Percentiles rank a stretch among this genome's conserved stretches.
Evolutionary conservation across 2,797 vertebrate species (phyloP).

Genomic region (Anas capensis): DNA sequence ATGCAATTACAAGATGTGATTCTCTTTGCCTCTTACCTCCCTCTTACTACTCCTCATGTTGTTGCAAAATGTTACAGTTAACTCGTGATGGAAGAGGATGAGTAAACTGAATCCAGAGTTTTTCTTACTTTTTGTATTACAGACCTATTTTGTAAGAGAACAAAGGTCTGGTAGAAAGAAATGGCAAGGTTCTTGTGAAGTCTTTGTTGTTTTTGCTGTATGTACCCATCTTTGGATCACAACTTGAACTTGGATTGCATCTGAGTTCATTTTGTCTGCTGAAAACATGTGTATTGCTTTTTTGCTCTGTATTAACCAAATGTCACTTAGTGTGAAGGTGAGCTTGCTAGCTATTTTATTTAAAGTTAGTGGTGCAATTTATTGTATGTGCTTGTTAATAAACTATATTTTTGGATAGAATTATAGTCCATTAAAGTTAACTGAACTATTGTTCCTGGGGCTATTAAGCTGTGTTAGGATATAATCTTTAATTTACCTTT

Average conservation of each 20-base stretch:
- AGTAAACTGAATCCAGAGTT: slow-evolving; percentile 62
- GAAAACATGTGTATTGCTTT: slow-evolving; percentile 46
- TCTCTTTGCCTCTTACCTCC: slow-evolving; percentile 9
- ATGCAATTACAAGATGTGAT: neutral
- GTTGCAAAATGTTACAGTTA: slow-evolving; percentile 31
- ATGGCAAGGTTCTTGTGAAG: slow-evolving; percentile 29
- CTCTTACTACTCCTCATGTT: neutral
- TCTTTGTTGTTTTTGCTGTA: slow-evolving; percentile 44
- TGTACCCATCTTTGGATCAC: slow-evolving; percentile 14
- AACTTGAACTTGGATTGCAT: slow-evolving; percentile 30
- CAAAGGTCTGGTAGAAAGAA: slow-evolving; percentile 42
- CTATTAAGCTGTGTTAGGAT: slow-evolving; percentile 14
- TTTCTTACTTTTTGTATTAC: slow-evolving; percentile 59
- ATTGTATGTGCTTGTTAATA: slow-evolving; percentile 57
- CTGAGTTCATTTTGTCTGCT: slow-evolving; percentile 16
- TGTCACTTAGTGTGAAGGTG: slow-evolving; percentile 47
- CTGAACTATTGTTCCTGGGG: neutral
- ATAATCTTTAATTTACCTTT: slow-evolving; percentile 27
- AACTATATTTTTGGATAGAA: slow-evolving; percentile 54
- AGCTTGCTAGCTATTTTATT: slow-evolving; percentile 53
- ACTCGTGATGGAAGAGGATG: slow-evolving; percentile 41
- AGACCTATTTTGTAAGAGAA: slow-evolving; percentile 57
- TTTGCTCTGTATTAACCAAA: slow-evolving; percentile 54
- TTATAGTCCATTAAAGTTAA: slow-evolving; percentile 3
- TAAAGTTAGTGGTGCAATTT: slow-evolving; percentile 32